A percentile compares a stretch with the other conserved stretches of the same genome.
phyloP scores from a whole-genome alignment of 2,797 vertebrate species.

The Psittacula derbiana region DNA sequence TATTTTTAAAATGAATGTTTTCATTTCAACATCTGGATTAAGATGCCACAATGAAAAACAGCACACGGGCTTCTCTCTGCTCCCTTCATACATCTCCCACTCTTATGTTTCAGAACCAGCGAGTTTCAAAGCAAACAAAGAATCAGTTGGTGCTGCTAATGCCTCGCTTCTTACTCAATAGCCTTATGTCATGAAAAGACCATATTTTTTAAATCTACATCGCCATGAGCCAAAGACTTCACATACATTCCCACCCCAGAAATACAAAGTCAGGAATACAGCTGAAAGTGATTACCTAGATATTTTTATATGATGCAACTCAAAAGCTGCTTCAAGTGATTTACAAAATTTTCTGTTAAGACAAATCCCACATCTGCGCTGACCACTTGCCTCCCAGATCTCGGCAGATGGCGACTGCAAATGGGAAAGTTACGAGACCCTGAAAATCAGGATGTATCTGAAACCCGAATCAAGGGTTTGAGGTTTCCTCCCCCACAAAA shows the following conservation, averaged over 20 bases:
- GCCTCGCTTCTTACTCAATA: slow-evolving; percentile 40
- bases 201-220: slow-evolving; percentile 55
- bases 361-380: slow-evolving; percentile 63
- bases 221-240: slow-evolving; percentile 11
- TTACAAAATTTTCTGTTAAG: slow-evolving; percentile 49
- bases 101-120: slow-evolving; percentile 32
- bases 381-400: slow-evolving; percentile 46
- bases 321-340: slow-evolving; percentile 52
- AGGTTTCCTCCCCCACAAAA: neutral
- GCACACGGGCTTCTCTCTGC: neutral
- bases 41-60: slow-evolving; percentile 63
- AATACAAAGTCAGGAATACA: slow-evolving; percentile 40
- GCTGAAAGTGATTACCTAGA: slow-evolving; percentile 60
- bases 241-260: slow-evolving; percentile 47
- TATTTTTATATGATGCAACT: slow-evolving; percentile 55
- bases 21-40: slow-evolving; percentile 65
- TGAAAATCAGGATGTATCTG: neutral
- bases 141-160: slow-evolving; percentile 28
- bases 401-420: slow-evolving; percentile 49
- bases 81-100: slow-evolving; percentile 8
- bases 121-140: slow-evolving; percentile 53
- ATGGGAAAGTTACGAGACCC: neutral
- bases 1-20: neutral
- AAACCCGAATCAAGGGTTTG: neutral
- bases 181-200: slow-evolving; percentile 52